Evolutionary conservation across 1,140 invertebrate species (phyloP).

Genomic region (Drosophila rufa): DNA sequence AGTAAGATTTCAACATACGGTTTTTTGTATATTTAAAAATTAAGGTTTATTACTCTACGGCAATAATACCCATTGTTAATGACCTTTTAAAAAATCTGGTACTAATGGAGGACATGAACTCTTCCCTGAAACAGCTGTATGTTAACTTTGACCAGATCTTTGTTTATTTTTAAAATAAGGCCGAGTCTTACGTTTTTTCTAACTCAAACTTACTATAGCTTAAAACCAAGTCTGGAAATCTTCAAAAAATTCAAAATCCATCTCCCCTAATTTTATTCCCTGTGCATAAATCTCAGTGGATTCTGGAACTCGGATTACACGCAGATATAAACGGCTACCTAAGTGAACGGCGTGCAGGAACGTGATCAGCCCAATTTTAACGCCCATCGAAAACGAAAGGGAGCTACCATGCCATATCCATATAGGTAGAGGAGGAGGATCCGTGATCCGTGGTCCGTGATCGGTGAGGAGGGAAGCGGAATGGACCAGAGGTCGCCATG

Average conservation of each 20-base stretch:
- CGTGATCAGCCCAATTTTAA: conserved; percentile 85
- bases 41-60: no score
- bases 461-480: background rate
- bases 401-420: conserved; percentile 41
- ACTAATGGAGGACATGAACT: background rate
- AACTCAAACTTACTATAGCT: no score
- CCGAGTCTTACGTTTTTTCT: no score
- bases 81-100: no score
- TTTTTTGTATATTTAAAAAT: no score
- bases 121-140: background rate
- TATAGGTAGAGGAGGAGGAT: conserved; percentile 11
- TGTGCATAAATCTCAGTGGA: conserved; percentile 18
- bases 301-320: conserved; percentile 66
- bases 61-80: no score
- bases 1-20: no score
- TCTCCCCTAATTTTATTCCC: background rate
- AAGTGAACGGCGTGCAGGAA: conserved; percentile 80
- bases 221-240: no score
- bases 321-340: conserved; percentile 80
- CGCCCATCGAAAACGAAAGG: conserved; percentile 74
- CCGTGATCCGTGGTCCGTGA: conserved; percentile 6
- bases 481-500: conserved; percentile 31
- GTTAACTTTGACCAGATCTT: no score
- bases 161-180: no score
- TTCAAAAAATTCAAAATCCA: background rate